Conservation (phyloP, 2,797 vertebrate species). For the Salarias fasciatus region DNA sequence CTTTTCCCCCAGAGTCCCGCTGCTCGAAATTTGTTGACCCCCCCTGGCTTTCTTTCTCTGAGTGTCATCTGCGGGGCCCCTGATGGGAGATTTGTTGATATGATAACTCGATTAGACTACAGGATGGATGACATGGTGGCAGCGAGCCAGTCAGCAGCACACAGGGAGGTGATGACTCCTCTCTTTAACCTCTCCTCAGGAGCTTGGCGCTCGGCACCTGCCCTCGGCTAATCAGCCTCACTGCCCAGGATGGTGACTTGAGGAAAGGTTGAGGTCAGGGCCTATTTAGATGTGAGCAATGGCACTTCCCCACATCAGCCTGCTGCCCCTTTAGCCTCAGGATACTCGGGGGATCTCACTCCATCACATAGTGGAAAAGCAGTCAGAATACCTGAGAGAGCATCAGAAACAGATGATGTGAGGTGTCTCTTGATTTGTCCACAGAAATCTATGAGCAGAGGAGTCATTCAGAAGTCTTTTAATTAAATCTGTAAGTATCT, state of each 20-base stretch:
- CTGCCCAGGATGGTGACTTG: constrained; percentile 62
- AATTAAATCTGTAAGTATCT: constrained; percentile 8
- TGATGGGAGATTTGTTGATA: constrained; percentile 87
- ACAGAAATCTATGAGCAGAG: constrained; percentile 9
- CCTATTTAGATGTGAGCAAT: constrained; percentile 54
- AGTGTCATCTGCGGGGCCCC: constrained; percentile 81
- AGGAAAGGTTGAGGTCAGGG: constrained; percentile 57
- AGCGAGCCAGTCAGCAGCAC: constrained; percentile 72
- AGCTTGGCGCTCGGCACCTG: constrained; percentile 82
- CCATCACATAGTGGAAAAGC: constrained; percentile 6
- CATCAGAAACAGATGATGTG: constrained; percentile 22
- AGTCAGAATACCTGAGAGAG: neutral
- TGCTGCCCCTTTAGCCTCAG: constrained; percentile 15
- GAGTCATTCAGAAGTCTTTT: constrained; percentile 16
- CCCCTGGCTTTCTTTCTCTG: constrained; percentile 80
- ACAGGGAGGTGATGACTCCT: constrained; percentile 81
- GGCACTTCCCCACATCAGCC: constrained; percentile 16
- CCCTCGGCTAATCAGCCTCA: constrained; percentile 74
- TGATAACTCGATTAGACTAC: constrained; percentile 86
- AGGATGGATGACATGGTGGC: constrained; percentile 83
- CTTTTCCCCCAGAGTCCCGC: constrained; percentile 74
- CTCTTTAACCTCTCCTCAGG: constrained; percentile 90
- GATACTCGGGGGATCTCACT: constrained; percentile 16
- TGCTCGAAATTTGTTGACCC: constrained; percentile 85
- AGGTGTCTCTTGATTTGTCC: neutral